These are phyloP conservation scores for Macropodus opercularis DNA, from an alignment of 2,797 vertebrate species.

Conservation along the genomic window DNA sequence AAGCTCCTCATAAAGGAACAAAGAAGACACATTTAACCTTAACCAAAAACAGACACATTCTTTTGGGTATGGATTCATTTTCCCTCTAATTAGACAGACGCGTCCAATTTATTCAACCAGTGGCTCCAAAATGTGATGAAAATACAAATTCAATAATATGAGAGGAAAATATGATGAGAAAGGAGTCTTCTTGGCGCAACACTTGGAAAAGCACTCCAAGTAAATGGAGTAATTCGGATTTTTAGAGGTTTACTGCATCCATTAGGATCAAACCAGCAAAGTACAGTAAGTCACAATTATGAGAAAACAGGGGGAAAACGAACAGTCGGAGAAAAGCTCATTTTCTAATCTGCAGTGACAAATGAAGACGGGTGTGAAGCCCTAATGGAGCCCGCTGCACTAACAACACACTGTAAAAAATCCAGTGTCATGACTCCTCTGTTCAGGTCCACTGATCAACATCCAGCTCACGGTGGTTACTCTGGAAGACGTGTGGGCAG, in stretches of 20 bases:
- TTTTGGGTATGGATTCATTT: conserved; percentile 23
- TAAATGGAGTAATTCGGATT: conserved; percentile 23
- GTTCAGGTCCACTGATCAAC: conserved; percentile 55
- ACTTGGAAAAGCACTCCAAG: neutral
- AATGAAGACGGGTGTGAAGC: conserved; percentile 30
- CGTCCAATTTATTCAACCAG: conserved; percentile 21
- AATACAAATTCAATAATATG: conserved; percentile 18
- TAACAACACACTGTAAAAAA: conserved; percentile 36
- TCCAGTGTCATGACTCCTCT: conserved; percentile 62
- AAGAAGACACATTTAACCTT: conserved; percentile 23
- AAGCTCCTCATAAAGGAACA: conserved; percentile 32
- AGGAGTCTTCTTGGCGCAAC: conserved; percentile 1
- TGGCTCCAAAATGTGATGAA: conserved; percentile 26
- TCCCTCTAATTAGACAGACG: conserved; percentile 32
- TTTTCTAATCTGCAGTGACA: conserved; percentile 37
- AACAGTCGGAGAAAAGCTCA: conserved; percentile 14
- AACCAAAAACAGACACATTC: conserved; percentile 32
- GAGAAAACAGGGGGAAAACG: conserved; percentile 12
- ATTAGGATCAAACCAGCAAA: conserved; percentile 2
- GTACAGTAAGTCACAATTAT: neutral
- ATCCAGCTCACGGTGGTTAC: conserved; percentile 36
- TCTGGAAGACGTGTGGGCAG: conserved; percentile 21
- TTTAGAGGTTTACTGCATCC: neutral
- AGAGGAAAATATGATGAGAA: conserved; percentile 17
- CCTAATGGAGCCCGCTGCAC: conserved; percentile 33